Percentiles rank a stretch among this genome's conserved stretches.
phyloP scores from a whole-genome alignment of 2,797 vertebrate species.

The Tokudaia tokunoshimensis region DNA sequence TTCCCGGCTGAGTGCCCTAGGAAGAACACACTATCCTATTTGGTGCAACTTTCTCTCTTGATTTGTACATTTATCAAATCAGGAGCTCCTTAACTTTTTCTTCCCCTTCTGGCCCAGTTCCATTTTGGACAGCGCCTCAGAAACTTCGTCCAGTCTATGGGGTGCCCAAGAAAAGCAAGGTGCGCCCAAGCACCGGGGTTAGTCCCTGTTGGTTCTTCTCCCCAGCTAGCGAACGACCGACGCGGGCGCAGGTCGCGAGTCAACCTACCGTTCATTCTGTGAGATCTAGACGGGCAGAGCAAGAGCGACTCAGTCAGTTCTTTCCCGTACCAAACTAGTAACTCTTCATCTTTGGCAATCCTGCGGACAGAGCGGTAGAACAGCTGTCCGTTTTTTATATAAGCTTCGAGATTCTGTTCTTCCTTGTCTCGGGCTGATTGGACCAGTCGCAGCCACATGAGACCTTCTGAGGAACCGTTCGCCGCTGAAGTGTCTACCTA shows the following conservation, averaged over 20 bases:
- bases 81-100: not conserved
- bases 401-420: constrained; percentile 98
- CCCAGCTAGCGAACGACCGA: not conserved
- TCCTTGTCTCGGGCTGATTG: constrained; percentile 96
- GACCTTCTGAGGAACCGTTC: constrained; percentile 95
- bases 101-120: not conserved
- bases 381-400: constrained; percentile 97
- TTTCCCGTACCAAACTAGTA: constrained; percentile 98
- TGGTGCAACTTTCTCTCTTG: not conserved
- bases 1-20: not conserved
- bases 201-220: not conserved
- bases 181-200: not conserved
- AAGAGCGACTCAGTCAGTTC: constrained; percentile 96
- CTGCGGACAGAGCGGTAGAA: constrained; percentile 96
- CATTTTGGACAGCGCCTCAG: not conserved
- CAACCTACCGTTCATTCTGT: constrained; percentile 93
- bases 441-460: constrained; percentile 98
- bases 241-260: not conserved
- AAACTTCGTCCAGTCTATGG: not conserved
- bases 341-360: constrained; percentile 97
- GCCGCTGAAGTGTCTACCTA: constrained; percentile 98
- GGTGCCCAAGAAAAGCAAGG: not conserved
- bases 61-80: not conserved
- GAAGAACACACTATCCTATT: not conserved
- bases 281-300: constrained; percentile 91